These are phyloP conservation scores for Lithophane socia DNA, from an alignment of 2,888 invertebrate species.

Conservation along the genomic window DNA sequence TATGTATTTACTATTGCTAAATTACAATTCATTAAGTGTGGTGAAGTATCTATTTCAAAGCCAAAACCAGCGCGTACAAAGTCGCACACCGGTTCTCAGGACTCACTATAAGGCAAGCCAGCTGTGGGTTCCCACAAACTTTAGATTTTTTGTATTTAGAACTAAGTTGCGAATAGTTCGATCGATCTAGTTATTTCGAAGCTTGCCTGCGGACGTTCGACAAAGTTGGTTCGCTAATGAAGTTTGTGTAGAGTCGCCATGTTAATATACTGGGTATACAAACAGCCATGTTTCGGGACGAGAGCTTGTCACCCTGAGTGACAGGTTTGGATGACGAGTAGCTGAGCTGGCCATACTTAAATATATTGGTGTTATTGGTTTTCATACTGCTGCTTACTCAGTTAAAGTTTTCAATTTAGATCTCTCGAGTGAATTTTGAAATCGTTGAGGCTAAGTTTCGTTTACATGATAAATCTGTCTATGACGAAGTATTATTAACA, in stretches of 20 bases:
- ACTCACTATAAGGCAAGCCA: conserved; percentile 5
- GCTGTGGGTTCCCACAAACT: conserved; percentile 24
- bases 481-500: not conserved
- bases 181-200: conserved; percentile 47
- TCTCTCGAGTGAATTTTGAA: not conserved
- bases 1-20: not conserved
- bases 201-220: conserved; percentile 27
- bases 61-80: not conserved
- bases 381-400: conserved; percentile 6
- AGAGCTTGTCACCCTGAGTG: conserved; percentile 43
- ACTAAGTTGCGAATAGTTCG: conserved; percentile 43
- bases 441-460: not conserved
- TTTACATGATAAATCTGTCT: conserved; percentile 1
- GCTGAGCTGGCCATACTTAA: conserved; percentile 7
- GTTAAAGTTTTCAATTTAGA: conserved; percentile 29
- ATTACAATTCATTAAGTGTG: too few species aligned
- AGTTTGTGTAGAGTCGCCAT: conserved; percentile 41
- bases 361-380: conserved; percentile 28
- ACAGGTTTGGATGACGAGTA: conserved; percentile 30
- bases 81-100: conserved; percentile 4
- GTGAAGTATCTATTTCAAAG: conserved; percentile 5
- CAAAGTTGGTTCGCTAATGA: conserved; percentile 55
- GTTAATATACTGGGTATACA: conserved; percentile 26
- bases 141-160: conserved; percentile 37
- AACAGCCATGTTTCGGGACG: conserved; percentile 19